A percentile compares a stretch with the other conserved stretches of the same genome.
These are phyloP conservation scores for Telenomus remus DNA, from an alignment of 1,140 invertebrate genomes.

Conservation along the genomic window DNA sequence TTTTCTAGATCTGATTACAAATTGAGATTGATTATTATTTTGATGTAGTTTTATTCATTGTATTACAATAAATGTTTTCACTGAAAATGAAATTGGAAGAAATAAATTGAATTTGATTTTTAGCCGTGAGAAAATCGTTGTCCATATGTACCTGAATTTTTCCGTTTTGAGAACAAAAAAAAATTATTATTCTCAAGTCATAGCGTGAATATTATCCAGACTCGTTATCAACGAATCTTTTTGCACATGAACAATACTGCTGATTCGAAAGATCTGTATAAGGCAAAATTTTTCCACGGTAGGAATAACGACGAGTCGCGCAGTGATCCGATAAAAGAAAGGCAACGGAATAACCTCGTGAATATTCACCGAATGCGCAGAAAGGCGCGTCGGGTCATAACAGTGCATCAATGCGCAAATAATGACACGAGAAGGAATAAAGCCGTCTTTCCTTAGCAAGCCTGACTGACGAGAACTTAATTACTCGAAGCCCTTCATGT, in stretches of 20 bases:
- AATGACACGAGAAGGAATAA: conserved; percentile 70
- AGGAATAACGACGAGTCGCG: conserved; percentile 22
- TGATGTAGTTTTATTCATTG: too few species aligned
- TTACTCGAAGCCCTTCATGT: conserved; percentile 66
- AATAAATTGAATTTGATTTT: too few species aligned
- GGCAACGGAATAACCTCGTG: conserved; percentile 63
- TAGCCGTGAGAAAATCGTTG: too few species aligned
- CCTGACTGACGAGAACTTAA: conserved; percentile 67
- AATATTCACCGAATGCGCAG: conserved; percentile 64
- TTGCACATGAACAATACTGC: conserved; percentile 13
- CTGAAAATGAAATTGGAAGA: too few species aligned
- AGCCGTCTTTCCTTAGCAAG: conserved; percentile 64
- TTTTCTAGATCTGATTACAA: background rate
- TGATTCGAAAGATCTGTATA: conserved; percentile 44
- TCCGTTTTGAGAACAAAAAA: too few species aligned
- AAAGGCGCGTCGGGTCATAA: conserved; percentile 65
- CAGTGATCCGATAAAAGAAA: conserved; percentile 58
- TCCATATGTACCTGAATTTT: too few species aligned
- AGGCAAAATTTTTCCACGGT: conserved; percentile 52
- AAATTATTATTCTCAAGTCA: too few species aligned
- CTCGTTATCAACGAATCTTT: conserved; percentile 2
- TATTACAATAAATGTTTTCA: too few species aligned
- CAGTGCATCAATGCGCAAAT: conserved; percentile 71
- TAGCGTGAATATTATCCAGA: too few species aligned
- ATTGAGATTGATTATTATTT: too few species aligned